phyloP scores from a whole-genome alignment of 2,797 vertebrate genomes.

The Peromyscus nudipes region DNA sequence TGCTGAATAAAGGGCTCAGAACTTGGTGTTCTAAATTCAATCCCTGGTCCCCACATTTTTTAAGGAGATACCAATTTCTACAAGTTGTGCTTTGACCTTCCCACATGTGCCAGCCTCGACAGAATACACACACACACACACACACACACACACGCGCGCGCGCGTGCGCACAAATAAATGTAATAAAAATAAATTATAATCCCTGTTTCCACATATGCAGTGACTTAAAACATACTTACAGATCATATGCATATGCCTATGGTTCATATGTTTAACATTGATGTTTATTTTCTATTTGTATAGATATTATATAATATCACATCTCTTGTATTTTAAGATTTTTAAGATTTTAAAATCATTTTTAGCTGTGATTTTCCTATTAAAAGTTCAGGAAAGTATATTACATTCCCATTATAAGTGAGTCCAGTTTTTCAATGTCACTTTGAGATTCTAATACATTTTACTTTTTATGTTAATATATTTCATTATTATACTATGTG shows the following conservation, averaged over 20 bases:
- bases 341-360: not conserved
- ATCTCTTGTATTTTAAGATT: not conserved
- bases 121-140: too few species aligned
- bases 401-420: constrained; percentile 16
- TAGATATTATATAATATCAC: not conserved
- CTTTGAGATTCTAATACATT: constrained; percentile 15
- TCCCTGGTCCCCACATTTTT: not conserved
- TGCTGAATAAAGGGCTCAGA: not conserved
- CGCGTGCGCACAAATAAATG: not conserved
- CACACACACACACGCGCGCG: too few species aligned
- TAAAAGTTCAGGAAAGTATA: constrained; percentile 29
- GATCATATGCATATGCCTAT: not conserved
- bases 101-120: not conserved
- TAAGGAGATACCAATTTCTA: not conserved
- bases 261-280: not conserved
- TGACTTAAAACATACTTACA: not conserved
- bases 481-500: constrained; percentile 25
- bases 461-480: constrained; percentile 65
- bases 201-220: not conserved
- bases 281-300: constrained; percentile 21
- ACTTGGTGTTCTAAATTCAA: not conserved
- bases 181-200: not conserved
- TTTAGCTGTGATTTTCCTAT: constrained; percentile 25
- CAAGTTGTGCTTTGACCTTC: not conserved
- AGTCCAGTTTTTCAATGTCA: constrained; percentile 37